These are phyloP conservation scores for Tetramorium bicarinatum DNA, from an alignment of 2,888 invertebrate species.

Conservation along the genomic window DNA sequence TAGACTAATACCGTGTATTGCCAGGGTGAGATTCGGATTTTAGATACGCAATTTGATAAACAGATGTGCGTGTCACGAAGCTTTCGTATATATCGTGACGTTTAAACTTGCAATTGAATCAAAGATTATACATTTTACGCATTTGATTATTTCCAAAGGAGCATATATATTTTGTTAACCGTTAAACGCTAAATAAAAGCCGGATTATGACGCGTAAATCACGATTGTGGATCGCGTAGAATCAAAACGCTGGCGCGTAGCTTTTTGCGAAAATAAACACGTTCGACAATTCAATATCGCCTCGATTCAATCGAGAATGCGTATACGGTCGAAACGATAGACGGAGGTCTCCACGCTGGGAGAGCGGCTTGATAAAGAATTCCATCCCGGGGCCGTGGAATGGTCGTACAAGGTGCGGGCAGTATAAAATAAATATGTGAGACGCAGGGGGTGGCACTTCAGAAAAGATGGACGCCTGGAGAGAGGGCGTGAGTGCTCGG, in stretches of 20 bases:
- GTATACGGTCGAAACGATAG: conserved; percentile 70
- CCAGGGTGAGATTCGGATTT: conserved; percentile 14
- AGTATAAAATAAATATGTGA: conserved; percentile 81
- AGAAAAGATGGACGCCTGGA: conserved; percentile 59
- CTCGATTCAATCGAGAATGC: conserved; percentile 46
- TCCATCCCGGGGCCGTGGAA: conserved; percentile 70
- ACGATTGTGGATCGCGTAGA: not conserved
- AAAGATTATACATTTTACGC: conserved; percentile 19
- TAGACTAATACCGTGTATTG: conserved; percentile 70
- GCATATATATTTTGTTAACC: not conserved
- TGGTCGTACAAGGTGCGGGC: conserved; percentile 71
- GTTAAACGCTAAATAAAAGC: not conserved
- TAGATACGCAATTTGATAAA: conserved; percentile 27
- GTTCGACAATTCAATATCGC: conserved; percentile 66
- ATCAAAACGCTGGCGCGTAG: conserved; percentile 60
- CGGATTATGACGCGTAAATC: not conserved
- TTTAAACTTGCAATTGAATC: not conserved
- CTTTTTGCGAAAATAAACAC: conserved; percentile 62
- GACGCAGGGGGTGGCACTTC: conserved; percentile 60
- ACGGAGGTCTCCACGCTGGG: conserved; percentile 65
- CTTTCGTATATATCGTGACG: not conserved
- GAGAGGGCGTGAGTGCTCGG: conserved; percentile 54
- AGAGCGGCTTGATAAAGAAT: conserved; percentile 76
- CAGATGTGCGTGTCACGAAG: conserved; percentile 5
- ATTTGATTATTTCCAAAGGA: not conserved